These are phyloP conservation scores for Gonatopus flavifemur DNA, from an alignment of 1,140 invertebrate genomes.

Conservation along the genomic window DNA sequence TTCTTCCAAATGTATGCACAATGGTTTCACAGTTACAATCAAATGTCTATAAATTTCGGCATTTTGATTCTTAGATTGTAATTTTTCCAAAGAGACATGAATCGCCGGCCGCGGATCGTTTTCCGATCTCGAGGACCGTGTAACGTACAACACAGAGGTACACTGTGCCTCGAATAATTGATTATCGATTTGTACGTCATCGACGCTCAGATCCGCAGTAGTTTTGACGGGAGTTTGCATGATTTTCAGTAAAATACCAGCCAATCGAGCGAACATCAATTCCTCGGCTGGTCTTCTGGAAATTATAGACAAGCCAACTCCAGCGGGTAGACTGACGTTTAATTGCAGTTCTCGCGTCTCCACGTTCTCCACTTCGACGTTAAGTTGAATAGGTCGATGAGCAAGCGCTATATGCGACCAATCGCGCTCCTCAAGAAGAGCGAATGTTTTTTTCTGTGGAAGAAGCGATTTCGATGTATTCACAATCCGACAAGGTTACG, in stretches of 20 bases:
- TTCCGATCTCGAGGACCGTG: slow-evolving; percentile 52
- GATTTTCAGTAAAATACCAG: slow-evolving; percentile 71
- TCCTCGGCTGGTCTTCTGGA: slow-evolving; percentile 81
- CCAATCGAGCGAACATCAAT: slow-evolving; percentile 78
- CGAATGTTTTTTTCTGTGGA: slow-evolving; percentile 54
- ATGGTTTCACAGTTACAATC: slow-evolving; percentile 77
- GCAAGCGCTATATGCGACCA: slow-evolving; percentile 61
- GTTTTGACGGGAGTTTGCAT: slow-evolving; percentile 61
- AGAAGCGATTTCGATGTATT: too few relatives aligned
- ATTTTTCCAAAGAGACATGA: slow-evolving; percentile 67
- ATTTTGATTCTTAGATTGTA: slow-evolving; percentile 72
- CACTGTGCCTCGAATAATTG: slow-evolving; percentile 84
- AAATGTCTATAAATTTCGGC: slow-evolving; percentile 75
- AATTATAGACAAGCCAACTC: slow-evolving; percentile 83
- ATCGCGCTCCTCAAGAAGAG: slow-evolving; percentile 59
- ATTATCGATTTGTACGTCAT: slow-evolving; percentile 87
- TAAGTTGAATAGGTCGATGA: slow-evolving; percentile 55
- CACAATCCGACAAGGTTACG: too few relatives aligned
- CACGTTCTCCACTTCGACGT: slow-evolving; percentile 22
- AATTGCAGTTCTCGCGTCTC: slow-evolving; percentile 62
- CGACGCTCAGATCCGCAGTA: slow-evolving; percentile 73
- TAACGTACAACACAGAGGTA: slow-evolving; percentile 79
- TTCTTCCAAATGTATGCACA: slow-evolving; percentile 86
- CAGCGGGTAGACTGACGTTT: slow-evolving; percentile 64
- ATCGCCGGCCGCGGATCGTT: slow-evolving; percentile 63